Evolutionary conservation across 2,888 invertebrate species (phyloP).

Genomic region (Tanypteryx hageni): DNA sequence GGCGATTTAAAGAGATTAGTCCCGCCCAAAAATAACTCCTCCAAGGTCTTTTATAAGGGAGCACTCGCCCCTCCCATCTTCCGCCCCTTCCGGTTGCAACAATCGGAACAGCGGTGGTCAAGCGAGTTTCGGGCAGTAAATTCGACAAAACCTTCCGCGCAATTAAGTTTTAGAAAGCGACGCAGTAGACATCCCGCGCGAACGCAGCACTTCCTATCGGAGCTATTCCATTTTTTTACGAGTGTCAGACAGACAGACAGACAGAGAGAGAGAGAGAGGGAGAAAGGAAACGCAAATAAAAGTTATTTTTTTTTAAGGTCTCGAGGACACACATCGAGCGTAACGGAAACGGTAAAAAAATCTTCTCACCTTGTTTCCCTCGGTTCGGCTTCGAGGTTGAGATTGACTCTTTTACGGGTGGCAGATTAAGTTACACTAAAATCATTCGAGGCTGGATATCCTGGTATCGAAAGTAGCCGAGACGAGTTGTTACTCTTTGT

Average conservation of each 20-base stretch:
- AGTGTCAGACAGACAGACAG: too few relatives aligned
- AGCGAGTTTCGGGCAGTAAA: too few relatives aligned
- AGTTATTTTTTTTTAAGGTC: not conserved
- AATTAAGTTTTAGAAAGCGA: not conserved
- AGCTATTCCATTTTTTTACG: too few relatives aligned
- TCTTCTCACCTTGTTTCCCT: not conserved
- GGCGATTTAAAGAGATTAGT: too few relatives aligned
- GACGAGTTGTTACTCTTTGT: too few relatives aligned
- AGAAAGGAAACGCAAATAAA: slow-evolving; percentile 29
- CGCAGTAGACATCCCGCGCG: not conserved
- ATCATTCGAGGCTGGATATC: not conserved
- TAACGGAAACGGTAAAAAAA: not conserved
- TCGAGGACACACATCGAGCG: slow-evolving; percentile 29
- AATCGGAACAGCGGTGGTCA: not conserved
- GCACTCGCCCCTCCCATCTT: too few relatives aligned
- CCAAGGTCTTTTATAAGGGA: too few relatives aligned
- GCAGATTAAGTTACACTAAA: not conserved
- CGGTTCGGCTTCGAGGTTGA: not conserved
- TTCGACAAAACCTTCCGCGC: not conserved
- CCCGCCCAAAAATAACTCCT: too few relatives aligned
- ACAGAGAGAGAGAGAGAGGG: too few relatives aligned
- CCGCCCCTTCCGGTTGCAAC: not conserved
- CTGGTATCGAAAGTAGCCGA: too few relatives aligned
- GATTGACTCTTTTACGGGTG: not conserved
- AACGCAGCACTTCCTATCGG: not conserved